Conservation (phyloP, 2,113 vertebrate species). For the Nothoprocta pentlandii region DNA sequence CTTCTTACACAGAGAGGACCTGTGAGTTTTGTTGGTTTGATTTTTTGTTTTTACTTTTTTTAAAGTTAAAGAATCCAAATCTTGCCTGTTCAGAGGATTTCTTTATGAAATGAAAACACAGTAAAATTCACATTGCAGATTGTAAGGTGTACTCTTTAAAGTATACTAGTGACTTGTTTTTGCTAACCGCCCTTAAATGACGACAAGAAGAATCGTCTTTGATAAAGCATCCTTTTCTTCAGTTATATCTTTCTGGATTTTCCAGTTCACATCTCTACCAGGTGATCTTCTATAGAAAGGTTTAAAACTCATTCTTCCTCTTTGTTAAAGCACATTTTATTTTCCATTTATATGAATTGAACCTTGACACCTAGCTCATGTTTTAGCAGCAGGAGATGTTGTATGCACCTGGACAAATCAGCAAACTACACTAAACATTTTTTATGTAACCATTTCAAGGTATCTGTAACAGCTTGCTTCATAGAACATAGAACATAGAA, state of each 20-base stretch:
- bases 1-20: neutral
- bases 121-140: neutral
- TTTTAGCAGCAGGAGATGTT: neutral
- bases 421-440: neutral
- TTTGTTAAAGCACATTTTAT: slow-evolving; percentile 20
- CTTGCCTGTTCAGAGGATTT: neutral
- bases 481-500: neutral
- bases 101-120: neutral
- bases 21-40: neutral
- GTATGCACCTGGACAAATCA: neutral
- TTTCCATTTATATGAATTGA: slow-evolving; percentile 7
- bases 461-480: neutral
- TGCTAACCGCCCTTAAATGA: neutral
- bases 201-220: slow-evolving; percentile 5
- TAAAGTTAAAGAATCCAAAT: neutral
- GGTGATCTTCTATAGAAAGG: slow-evolving; percentile 8
- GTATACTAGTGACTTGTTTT: neutral
- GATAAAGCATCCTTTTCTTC: slow-evolving; percentile 29
- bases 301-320: slow-evolving; percentile 23
- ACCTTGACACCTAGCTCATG: neutral
- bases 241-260: slow-evolving; percentile 26
- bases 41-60: neutral
- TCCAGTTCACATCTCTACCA: slow-evolving; percentile 7
- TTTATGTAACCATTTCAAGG: neutral
- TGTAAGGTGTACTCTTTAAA: neutral